Conservation (phyloP, 2,797 vertebrate genomes). For the Hypotaenidia okinawae region DNA sequence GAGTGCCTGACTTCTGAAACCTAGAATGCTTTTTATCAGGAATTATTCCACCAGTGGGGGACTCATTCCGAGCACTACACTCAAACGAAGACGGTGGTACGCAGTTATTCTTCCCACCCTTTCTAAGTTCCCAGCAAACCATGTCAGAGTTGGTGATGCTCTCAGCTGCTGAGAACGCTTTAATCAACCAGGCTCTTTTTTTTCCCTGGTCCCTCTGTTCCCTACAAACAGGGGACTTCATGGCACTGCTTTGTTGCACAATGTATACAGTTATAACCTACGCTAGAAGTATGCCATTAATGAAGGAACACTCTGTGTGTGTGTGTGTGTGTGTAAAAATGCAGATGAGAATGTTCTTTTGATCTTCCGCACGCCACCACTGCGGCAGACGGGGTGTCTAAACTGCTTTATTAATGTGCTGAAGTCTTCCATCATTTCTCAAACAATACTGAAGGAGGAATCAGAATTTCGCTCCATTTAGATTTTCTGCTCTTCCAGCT, state of each 20-base stretch:
- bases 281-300: neutral
- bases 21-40: neutral
- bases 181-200: neutral
- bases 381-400: neutral
- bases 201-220: neutral
- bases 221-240: neutral
- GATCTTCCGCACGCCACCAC: neutral
- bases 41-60: neutral
- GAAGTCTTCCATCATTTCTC: neutral
- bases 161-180: slow-evolving; percentile 22
- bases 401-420: neutral
- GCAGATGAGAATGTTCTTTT: slow-evolving; percentile 42
- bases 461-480: neutral
- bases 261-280: slow-evolving; percentile 42
- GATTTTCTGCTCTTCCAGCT: neutral
- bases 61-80: neutral
- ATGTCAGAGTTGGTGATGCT: neutral
- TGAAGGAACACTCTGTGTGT: neutral
- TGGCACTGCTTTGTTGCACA: neutral
- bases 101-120: neutral
- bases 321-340: neutral
- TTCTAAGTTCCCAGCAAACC: neutral
- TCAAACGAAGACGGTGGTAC: neutral
- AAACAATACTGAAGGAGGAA: neutral
- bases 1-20: neutral